A percentile compares a stretch with the other conserved stretches of the same genome.
Evolutionary conservation across 92 coral and sea anemone species (phyloP).

Genomic region (Zoanthus gigantus): DNA sequence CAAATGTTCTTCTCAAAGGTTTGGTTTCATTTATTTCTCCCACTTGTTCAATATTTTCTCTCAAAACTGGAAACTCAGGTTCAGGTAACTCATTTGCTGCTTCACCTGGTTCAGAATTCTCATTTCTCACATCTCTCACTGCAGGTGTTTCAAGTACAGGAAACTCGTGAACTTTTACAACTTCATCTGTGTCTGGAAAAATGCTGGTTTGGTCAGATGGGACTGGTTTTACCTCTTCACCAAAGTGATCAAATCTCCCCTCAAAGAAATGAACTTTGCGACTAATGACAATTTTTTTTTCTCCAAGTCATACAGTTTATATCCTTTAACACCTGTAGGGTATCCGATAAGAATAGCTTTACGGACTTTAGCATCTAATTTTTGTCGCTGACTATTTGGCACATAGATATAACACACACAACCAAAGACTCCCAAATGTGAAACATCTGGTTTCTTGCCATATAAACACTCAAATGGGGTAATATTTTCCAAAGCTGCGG

Average conservation of each 20-base stretch:
- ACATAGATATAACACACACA: slow-evolving; percentile 66
- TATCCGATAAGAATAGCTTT: slow-evolving; percentile 47
- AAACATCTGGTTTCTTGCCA: slow-evolving; percentile 53
- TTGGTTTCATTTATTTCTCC: not conserved
- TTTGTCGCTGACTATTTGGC: slow-evolving; percentile 62
- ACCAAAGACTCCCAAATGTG: slow-evolving; percentile 69
- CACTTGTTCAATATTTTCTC: slow-evolving; percentile 37
- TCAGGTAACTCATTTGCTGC: slow-evolving; percentile 13
- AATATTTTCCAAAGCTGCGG: slow-evolving; percentile 9
- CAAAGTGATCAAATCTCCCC: slow-evolving; percentile 58
- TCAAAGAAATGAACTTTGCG: slow-evolving; percentile 56
- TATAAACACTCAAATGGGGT: slow-evolving; percentile 39
- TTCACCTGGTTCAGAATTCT: slow-evolving; percentile 3
- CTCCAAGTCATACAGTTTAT: slow-evolving; percentile 39
- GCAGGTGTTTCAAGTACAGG: slow-evolving; percentile 20
- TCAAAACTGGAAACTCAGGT: slow-evolving; percentile 16
- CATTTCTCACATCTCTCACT: slow-evolving; percentile 15
- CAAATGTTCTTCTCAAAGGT: slow-evolving; percentile 5
- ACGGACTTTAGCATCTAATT: slow-evolving; percentile 47
- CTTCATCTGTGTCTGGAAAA: slow-evolving; percentile 47
- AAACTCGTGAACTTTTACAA: slow-evolving; percentile 21
- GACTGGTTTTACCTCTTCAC: slow-evolving; percentile 34
- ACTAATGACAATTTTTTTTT: slow-evolving; percentile 49
- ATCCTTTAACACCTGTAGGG: slow-evolving; percentile 44
- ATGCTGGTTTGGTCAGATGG: slow-evolving; percentile 38